Evolutionary conservation across 2,113 vertebrate species (phyloP).

Genomic region (Archocentrus centrarchus): DNA sequence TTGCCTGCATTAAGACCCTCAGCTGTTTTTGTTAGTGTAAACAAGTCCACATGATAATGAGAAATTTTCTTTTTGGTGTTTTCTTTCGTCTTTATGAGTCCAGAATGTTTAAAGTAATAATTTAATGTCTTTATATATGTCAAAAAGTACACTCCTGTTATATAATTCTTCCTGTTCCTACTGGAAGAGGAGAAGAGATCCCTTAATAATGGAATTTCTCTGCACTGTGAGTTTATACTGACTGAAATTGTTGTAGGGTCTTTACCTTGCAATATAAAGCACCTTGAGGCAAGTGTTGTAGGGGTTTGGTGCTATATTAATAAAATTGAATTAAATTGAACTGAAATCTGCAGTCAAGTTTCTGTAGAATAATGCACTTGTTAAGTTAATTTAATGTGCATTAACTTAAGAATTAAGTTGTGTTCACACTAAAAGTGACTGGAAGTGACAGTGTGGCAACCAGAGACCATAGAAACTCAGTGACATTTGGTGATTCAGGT

Average conservation of each 20-base stretch:
- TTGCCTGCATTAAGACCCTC: background rate
- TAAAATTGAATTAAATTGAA: too few species aligned
- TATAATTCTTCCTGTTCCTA: background rate
- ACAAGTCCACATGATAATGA: background rate
- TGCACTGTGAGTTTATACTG: background rate
- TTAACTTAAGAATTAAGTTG: background rate
- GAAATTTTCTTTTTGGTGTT: background rate
- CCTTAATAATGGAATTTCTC: background rate
- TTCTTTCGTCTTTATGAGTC: background rate
- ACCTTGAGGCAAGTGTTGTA: too few species aligned
- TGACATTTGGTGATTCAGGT: background rate
- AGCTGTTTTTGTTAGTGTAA: background rate
- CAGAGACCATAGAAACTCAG: background rate
- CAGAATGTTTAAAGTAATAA: background rate
- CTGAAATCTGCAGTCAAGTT: background rate
- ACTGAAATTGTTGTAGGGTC: too few species aligned
- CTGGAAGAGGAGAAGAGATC: background rate
- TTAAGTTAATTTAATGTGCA: background rate
- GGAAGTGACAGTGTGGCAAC: background rate
- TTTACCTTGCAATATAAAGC: too few species aligned
- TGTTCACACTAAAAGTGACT: slow-evolving; percentile 2
- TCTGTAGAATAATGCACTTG: background rate
- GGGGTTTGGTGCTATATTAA: too few species aligned
- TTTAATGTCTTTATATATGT: too few species aligned
- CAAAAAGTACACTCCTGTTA: background rate